Evolutionary conservation across 1,140 invertebrate species (phyloP).

Genomic region (Melanaphis sacchari): DNA sequence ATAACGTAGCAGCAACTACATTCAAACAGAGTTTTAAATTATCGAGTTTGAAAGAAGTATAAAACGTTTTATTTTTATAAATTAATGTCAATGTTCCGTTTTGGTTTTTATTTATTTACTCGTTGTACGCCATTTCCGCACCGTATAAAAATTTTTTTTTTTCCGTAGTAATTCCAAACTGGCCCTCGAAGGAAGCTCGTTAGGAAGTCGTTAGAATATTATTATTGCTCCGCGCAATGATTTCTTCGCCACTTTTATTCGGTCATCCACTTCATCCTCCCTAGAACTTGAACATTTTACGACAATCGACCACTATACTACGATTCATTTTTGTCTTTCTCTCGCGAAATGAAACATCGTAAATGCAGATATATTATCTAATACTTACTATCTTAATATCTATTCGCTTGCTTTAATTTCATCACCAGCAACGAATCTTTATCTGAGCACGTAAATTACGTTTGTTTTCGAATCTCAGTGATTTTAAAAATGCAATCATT

Average conservation of each 20-base stretch:
- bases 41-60: slow-evolving; percentile 23
- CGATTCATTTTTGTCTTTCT: not conserved
- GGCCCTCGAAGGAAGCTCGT: slow-evolving; percentile 47
- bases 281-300: too few species aligned
- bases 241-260: slow-evolving; percentile 3
- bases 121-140: slow-evolving; percentile 34
- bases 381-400: not conserved
- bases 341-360: not conserved
- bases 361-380: not conserved
- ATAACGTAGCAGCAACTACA: not conserved
- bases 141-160: slow-evolving; percentile 2
- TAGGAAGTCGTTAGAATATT: slow-evolving; percentile 58
- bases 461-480: not conserved
- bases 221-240: slow-evolving; percentile 46
- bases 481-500: not conserved
- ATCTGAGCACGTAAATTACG: not conserved
- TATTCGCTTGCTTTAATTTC: slow-evolving; percentile 13
- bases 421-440: not conserved
- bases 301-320: not conserved
- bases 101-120: slow-evolving; percentile 52
- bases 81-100: slow-evolving; percentile 43
- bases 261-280: not conserved
- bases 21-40: slow-evolving; percentile 15
- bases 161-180: not conserved
- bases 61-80: slow-evolving; percentile 28